These are phyloP conservation scores for Bibio marci DNA, from an alignment of 2,888 invertebrate genomes.

Conservation along the genomic window DNA sequence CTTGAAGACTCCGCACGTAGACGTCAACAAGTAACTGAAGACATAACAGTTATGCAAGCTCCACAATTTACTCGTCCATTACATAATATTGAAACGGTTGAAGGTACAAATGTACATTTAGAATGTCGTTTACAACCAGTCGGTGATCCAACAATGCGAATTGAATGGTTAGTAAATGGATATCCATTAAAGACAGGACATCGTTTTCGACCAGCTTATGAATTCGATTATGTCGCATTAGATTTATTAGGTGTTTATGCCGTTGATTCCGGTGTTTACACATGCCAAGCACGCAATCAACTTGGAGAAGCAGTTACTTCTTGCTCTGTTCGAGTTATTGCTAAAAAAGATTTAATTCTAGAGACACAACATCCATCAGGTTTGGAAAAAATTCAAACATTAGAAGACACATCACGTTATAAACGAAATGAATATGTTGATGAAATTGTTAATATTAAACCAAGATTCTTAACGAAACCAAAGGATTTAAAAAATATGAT, in stretches of 20 bases:
- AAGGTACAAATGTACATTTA: constrained; percentile 81
- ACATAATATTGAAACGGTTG: constrained; percentile 78
- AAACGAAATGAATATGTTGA: constrained; percentile 67
- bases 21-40: constrained; percentile 55
- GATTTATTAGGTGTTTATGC: constrained; percentile 93
- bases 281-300: constrained; percentile 86
- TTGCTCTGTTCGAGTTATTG: constrained; percentile 74
- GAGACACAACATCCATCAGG: constrained; percentile 86
- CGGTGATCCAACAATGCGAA: constrained; percentile 78
- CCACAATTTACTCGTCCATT: constrained; percentile 76
- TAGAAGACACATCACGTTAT: constrained; percentile 75
- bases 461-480: constrained; percentile 71
- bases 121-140: constrained; percentile 84
- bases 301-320: constrained; percentile 89
- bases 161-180: constrained; percentile 95
- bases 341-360: constrained; percentile 70
- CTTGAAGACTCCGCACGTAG: constrained; percentile 65
- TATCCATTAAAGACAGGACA: constrained; percentile 81
- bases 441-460: constrained; percentile 66
- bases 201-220: constrained; percentile 88
- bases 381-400: constrained; percentile 77
- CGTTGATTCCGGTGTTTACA: constrained; percentile 93
- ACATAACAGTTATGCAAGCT: constrained; percentile 66
- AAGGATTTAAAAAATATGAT: constrained; percentile 70
- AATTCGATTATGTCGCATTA: constrained; percentile 93